Base-by-base conservation (phyloP, 2,797 vertebrate species). In the Enoplosus armatus region DNA sequence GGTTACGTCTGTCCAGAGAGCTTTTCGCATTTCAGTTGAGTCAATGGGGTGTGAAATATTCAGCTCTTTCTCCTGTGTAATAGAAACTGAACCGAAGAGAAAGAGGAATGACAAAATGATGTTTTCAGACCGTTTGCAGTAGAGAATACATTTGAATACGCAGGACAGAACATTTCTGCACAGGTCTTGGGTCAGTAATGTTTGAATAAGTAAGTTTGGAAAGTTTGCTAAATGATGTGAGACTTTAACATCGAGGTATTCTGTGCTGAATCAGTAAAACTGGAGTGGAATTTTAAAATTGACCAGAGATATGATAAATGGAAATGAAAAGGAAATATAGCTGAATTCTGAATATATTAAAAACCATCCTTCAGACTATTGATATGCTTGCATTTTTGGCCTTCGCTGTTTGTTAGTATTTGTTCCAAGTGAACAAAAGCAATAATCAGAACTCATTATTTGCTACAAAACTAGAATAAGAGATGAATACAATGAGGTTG, bases 241-340 rank as follows among this genome's bases (percentile, higher is more conserved):
- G 41, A 67, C 33, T 26, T 75, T 12, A 54, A 47, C 24, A 45
- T 39, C 1, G 8, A 80, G 45, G 29, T 26, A 22, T 10, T 64
- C 15, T 14, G 59, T 58, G 75, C 69, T 79, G 75, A 89, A 41
- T 85, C 60, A 37, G 77, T 9, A 55, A 73, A 75, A 63, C 41
- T 2, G 9, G 12, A 59, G 47, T 22, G 15, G 72, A 35, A 33
- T 15, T 41, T 33, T 22, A 12, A 58, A 83, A 78, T 5, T 33
- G 20, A 43, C 31, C 24, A 8, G 41, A 68, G n/a, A 64, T 43
- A 15, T 22, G n/a, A 62, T 22, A 9, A 69, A 60, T 62, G 2
- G 8, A 68, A 60, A 74, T 1, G 3, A 50, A 18, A 14, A 66
- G 22, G 18, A 50, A 71, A 33, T 10, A 16, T 11, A 27, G 35